Conservation (phyloP, 2,113 vertebrate species). For the Eolophus roseicapilla region DNA sequence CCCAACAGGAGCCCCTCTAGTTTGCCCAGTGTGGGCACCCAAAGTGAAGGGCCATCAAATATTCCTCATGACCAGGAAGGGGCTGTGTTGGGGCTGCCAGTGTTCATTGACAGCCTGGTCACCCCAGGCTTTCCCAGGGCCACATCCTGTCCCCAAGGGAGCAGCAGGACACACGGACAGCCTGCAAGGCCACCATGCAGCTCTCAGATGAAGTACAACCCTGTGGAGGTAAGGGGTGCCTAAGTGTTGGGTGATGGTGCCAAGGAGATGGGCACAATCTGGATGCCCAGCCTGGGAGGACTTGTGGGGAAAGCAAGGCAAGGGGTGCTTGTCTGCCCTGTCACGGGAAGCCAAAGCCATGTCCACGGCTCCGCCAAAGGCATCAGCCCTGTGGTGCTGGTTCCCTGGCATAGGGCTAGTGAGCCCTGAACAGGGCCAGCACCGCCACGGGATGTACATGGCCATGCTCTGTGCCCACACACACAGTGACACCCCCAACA, state of each 20-base stretch:
- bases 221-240: neutral
- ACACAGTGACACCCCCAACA: neutral
- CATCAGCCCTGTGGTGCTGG: neutral
- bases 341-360: neutral
- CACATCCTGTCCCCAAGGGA: neutral
- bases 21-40: neutral
- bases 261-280: neutral
- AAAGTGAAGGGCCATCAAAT: neutral
- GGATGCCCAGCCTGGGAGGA: neutral
- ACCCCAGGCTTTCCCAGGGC: neutral
- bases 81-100: rapidly evolving
- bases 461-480: neutral
- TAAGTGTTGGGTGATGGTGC: neutral
- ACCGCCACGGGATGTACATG: neutral
- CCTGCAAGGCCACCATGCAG: neutral
- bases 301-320: rapidly evolving
- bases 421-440: rapidly evolving
- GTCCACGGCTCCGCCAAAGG: neutral
- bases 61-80: neutral
- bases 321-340: rapidly evolving
- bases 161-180: neutral
- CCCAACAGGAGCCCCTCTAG: neutral
- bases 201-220: rapidly evolving
- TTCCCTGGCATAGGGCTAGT: neutral
- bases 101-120: neutral